Evolutionary conservation across 2,888 invertebrate species (phyloP).

Genomic region (Acanthosepion pharaonis): DNA sequence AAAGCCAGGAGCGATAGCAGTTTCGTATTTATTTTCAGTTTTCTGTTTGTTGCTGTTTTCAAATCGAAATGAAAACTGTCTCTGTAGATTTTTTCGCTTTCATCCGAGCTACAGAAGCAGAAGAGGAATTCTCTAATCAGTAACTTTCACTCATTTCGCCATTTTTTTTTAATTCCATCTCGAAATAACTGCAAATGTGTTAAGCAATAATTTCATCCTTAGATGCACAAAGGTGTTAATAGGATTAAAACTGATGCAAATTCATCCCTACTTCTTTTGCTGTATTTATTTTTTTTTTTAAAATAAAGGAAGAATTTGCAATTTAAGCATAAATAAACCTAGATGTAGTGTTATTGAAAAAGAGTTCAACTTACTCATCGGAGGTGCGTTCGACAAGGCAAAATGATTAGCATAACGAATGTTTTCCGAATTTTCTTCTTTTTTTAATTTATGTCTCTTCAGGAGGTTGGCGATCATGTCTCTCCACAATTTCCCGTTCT

Average conservation of each 20-base stretch:
- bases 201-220: background rate
- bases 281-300: too few relatives aligned
- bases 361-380: too few relatives aligned
- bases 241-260: background rate
- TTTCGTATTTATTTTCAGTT: background rate
- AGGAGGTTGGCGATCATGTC: too few relatives aligned
- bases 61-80: background rate
- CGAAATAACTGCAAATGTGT: background rate
- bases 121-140: background rate
- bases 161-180: background rate
- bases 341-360: too few relatives aligned
- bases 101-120: background rate
- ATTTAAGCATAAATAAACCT: background rate
- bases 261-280: background rate
- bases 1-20: too few relatives aligned
- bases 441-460: too few relatives aligned
- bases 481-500: too few relatives aligned
- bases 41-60: background rate
- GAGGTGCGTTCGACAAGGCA: too few relatives aligned
- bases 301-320: too few relatives aligned
- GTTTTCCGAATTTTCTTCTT: too few relatives aligned
- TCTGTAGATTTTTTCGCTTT: background rate
- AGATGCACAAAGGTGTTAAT: background rate
- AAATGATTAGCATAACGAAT: too few relatives aligned
- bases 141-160: background rate